Base-by-base conservation (phyloP, 2,888 invertebrate genomes). In the Strigamia maritima region DNA sequence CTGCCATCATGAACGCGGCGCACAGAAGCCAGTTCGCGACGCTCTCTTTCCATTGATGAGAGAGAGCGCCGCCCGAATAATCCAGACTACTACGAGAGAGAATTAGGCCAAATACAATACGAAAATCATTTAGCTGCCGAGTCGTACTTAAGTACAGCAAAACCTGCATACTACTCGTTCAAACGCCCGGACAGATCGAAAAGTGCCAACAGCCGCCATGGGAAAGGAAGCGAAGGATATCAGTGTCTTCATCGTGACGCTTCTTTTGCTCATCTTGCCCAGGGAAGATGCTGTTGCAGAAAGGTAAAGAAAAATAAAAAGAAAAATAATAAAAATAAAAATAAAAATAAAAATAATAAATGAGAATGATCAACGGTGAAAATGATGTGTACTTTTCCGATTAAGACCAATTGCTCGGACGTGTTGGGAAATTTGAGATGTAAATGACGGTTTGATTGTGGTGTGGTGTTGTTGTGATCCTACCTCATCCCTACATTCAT, bases 211-310 rank as follows among this genome's bases (percentile, higher is more conserved):
- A 70, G 70, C 70, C 70, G 77, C 49, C 77, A 77, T 77, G 77
- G 44, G 77, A 24, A 77, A 77, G 44, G 77, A 77, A 49, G 77
- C 77, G 14, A 49, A 44, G 77, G 77, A 77, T 49, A 22, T 77
- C 24, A 70, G 26, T 70, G 40, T 77, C 77, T 77, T 77, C 49
- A 44, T 44, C 14, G 12, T 77, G 40, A 77, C 77, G 77, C 44
- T 77, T 44, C 77, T 77, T 49, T 49, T 77, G 77, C 77, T 77
- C 77, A 77, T 77, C 44, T 77, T 44, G 28, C 77, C 77, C 77
- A 77, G 28, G 28, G 77, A 40, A 28, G 77, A 77, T 44, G 77
- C 49, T 28, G 77, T 77, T 28, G 77, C 77, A 24, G 44, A 77
- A 49, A 77, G 77, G 77, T 77, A 22, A 49, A 12, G n/a, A n/a